Conservation (phyloP, 2,113 vertebrate species). For the Burhinus bistriatus region DNA sequence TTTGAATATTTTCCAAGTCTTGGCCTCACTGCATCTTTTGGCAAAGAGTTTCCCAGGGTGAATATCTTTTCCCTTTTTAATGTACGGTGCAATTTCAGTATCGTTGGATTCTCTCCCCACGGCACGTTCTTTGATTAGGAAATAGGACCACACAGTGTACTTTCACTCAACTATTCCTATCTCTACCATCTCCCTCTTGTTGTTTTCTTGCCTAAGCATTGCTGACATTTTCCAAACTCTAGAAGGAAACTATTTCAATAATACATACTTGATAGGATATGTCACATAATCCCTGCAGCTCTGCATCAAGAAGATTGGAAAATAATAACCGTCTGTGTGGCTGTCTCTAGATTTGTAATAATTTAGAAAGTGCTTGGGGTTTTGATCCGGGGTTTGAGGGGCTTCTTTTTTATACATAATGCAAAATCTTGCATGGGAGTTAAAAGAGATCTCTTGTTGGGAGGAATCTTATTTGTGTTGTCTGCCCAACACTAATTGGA, state of each 20-base stretch:
- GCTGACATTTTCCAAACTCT: not conserved
- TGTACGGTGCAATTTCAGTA: not conserved
- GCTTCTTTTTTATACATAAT: not conserved
- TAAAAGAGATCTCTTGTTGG: not conserved
- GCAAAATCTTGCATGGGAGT: not conserved
- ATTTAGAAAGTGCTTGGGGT: not conserved
- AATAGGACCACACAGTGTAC: slow-evolving; percentile 6
- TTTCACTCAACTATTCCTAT: not conserved
- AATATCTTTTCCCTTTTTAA: not conserved
- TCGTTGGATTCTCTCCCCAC: not conserved
- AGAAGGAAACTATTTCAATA: not conserved
- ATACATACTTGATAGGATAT: not conserved
- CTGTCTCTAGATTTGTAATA: not conserved
- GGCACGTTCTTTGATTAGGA: slow-evolving; percentile 2
- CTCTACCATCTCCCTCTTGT: not conserved
- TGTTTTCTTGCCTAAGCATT: not conserved
- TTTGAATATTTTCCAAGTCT: not conserved
- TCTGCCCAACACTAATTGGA: not conserved
- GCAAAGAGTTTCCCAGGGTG: not conserved
- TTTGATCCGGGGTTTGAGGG: not conserved
- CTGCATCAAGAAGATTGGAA: not conserved
- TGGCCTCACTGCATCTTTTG: not conserved
- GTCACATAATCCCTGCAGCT: not conserved
- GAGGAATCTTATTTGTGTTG: not conserved
- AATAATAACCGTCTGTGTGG: not conserved